phyloP scores from a whole-genome alignment of 2,888 invertebrate species.

The Synergus umbraculus region DNA sequence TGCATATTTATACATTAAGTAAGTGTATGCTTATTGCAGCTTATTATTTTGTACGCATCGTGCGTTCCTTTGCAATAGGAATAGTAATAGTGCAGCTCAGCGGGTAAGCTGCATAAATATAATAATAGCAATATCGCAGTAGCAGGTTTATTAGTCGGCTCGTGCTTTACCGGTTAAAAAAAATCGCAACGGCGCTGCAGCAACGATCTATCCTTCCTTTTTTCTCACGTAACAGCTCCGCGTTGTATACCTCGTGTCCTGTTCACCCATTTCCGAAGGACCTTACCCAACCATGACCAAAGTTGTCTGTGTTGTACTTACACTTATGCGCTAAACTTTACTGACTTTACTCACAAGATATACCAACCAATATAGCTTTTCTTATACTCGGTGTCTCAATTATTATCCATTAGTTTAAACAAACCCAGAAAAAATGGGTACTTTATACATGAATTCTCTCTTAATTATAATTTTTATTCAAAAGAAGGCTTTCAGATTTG shows the following conservation, averaged over 20 bases:
- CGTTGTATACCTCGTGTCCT: slow-evolving; percentile 66
- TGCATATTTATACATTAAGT: slow-evolving; percentile 29
- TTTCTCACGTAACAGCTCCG: slow-evolving; percentile 67
- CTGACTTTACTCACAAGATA: slow-evolving; percentile 2
- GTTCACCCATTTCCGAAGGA: slow-evolving; percentile 76
- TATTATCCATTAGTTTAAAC: neutral
- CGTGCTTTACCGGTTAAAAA: slow-evolving; percentile 52
- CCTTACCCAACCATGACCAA: slow-evolving; percentile 74
- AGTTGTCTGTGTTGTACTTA: slow-evolving; percentile 52
- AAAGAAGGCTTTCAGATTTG: too few relatives aligned
- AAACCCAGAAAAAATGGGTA: too few relatives aligned
- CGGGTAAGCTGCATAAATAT: slow-evolving; percentile 21
- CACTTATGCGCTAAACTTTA: neutral
- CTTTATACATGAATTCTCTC: too few relatives aligned
- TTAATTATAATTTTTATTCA: too few relatives aligned
- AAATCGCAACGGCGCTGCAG: slow-evolving; percentile 54
- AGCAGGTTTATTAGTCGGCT: slow-evolving; percentile 50
- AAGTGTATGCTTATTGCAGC: slow-evolving; percentile 25
- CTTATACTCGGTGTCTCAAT: neutral
- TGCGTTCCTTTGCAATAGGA: slow-evolving; percentile 31
- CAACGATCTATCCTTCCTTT: slow-evolving; percentile 55
- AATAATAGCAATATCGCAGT: neutral
- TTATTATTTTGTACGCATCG: slow-evolving; percentile 5
- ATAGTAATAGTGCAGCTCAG: slow-evolving; percentile 12
- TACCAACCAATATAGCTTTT: neutral